phyloP scores from a whole-genome alignment of 1,140 invertebrate genomes.

The Gerris buenoi region DNA sequence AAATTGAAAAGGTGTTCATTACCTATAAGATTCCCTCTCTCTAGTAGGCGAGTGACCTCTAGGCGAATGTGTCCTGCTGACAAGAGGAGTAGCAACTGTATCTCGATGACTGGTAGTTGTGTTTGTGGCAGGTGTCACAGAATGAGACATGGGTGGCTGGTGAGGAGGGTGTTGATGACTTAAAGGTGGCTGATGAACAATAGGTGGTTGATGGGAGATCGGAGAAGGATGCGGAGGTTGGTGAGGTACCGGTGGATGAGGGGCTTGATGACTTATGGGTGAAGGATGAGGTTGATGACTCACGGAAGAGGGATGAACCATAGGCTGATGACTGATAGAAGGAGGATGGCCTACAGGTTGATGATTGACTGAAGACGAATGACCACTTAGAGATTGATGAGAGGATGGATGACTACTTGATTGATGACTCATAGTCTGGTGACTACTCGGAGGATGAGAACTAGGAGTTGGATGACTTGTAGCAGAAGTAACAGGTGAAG shows the following conservation, averaged over 20 bases:
- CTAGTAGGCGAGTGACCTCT: slow-evolving; percentile 56
- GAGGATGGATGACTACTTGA: not conserved
- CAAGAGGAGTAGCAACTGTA: slow-evolving; percentile 33
- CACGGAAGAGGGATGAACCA: not conserved
- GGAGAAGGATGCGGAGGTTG: not conserved
- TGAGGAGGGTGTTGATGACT: not conserved
- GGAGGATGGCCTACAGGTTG: not conserved
- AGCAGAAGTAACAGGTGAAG: slow-evolving; percentile 6
- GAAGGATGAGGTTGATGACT: not conserved
- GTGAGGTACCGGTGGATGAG: not conserved
- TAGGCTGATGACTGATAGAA: not conserved
- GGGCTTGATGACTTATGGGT: not conserved
- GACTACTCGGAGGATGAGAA: slow-evolving; percentile 7
- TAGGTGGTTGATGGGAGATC: not conserved
- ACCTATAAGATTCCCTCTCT: slow-evolving; percentile 73
- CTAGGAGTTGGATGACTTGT: slow-evolving; percentile 9
- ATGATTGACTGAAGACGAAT: not conserved
- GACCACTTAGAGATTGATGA: not conserved
- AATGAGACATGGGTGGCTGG: not conserved
- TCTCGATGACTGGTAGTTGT: slow-evolving; percentile 33
- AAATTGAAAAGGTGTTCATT: slow-evolving; percentile 16
- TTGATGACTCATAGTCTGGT: not conserved
- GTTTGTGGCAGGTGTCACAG: slow-evolving; percentile 22
- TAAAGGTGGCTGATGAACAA: slow-evolving; percentile 3
- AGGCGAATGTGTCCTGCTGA: slow-evolving; percentile 45